phyloP scores from a whole-genome alignment of 2,888 invertebrate genomes.

The Drosophila tanythrix region DNA sequence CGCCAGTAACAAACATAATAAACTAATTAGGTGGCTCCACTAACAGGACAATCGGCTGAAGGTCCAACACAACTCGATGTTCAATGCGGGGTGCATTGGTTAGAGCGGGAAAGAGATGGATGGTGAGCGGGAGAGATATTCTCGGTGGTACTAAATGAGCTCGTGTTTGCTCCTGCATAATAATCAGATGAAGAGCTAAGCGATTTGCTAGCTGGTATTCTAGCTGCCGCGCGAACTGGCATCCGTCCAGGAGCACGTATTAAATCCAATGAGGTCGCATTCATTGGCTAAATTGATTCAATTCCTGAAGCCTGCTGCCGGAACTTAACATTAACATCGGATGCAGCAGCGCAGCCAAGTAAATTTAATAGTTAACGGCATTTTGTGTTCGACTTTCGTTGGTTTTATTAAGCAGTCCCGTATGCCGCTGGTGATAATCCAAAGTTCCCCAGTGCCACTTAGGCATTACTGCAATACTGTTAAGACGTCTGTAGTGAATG shows the following conservation, averaged over 20 bases:
- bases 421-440: constrained; percentile 31
- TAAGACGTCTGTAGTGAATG: constrained; percentile 11
- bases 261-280: constrained; percentile 76
- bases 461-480: constrained; percentile 21
- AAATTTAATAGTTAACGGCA: constrained; percentile 59
- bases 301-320: constrained; percentile 35
- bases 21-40: constrained; percentile 67
- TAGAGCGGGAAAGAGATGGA: background rate
- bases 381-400: constrained; percentile 37
- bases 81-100: background rate
- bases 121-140: constrained; percentile 9
- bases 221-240: constrained; percentile 4
- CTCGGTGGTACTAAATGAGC: constrained; percentile 35
- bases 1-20: constrained; percentile 50
- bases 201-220: constrained; percentile 35
- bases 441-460: constrained; percentile 2
- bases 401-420: constrained; percentile 40
- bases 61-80: background rate
- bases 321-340: constrained; percentile 26
- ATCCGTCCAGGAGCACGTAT: constrained; percentile 60
- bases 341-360: constrained; percentile 37
- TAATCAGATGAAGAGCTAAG: constrained; percentile 62
- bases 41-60: constrained; percentile 42
- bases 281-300: constrained; percentile 74
- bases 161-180: constrained; percentile 64